Percentiles rank a stretch among this genome's conserved stretches.
These are phyloP conservation scores for Arrhopalites spinosus DNA, from an alignment of 2,888 invertebrate species.

Conservation along the genomic window DNA sequence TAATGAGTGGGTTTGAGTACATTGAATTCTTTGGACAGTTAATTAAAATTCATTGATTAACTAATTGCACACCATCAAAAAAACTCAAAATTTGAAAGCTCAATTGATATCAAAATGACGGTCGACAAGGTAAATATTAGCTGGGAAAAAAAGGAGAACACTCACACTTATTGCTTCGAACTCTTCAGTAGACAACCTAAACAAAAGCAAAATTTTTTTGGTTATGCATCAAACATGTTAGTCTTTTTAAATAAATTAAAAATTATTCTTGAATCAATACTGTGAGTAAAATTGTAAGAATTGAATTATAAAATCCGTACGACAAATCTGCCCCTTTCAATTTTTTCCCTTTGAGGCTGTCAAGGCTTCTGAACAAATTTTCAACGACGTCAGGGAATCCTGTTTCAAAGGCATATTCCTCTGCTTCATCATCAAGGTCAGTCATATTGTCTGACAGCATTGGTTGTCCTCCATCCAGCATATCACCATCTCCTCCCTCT, in stretches of 20 bases:
- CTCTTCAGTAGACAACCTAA: constrained; percentile 3
- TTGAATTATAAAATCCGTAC: background rate
- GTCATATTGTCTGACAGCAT: constrained; percentile 15
- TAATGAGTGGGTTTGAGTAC: no score
- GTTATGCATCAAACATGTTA: no score
- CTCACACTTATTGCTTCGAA: constrained; percentile 33
- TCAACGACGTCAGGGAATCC: constrained; percentile 49
- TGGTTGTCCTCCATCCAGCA: constrained; percentile 35
- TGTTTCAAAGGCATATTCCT: constrained; percentile 48
- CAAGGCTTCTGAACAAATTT: constrained; percentile 48
- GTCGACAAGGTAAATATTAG: no score
- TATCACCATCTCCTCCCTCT: constrained; percentile 44
- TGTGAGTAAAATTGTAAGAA: background rate
- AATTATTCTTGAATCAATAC: no score
- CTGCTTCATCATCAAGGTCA: constrained; percentile 54
- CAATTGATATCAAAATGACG: no score
- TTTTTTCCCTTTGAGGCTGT: constrained; percentile 40
- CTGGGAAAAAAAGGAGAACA: constrained; percentile 4
- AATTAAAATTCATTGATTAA: background rate
- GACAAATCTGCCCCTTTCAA: constrained; percentile 6
- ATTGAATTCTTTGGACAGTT: no score
- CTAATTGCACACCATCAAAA: no score
- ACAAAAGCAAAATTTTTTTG: constrained; percentile 8
- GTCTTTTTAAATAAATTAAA: no score
- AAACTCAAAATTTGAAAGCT: no score